A percentile compares a stretch with the other conserved stretches of the same genome.
Evolutionary conservation across 2,888 invertebrate species (phyloP).

Genomic region (Leuctra nigra): DNA sequence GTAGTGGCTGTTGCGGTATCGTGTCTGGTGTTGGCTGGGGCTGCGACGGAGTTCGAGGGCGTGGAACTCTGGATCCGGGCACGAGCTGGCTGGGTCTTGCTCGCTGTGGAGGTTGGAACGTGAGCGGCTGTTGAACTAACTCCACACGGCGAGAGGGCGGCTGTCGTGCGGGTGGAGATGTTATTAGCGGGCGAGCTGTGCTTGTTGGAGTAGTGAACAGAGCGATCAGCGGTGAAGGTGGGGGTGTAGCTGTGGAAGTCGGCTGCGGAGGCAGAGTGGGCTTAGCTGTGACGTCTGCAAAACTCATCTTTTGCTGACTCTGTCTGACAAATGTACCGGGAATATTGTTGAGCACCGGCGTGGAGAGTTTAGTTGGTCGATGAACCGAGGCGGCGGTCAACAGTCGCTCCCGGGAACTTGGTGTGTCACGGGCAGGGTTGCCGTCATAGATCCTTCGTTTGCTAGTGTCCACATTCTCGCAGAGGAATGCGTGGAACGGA

Average conservation of each 20-base stretch:
- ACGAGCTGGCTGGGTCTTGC: background rate
- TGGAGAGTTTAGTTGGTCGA: no score
- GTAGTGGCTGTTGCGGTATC: background rate
- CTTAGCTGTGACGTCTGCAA: background rate
- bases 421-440: background rate
- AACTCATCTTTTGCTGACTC: no score
- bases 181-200: no score
- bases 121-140: background rate
- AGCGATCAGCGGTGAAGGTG: background rate
- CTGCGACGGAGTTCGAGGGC: background rate
- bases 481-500: constrained; percentile 13
- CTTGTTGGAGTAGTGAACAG: no score
- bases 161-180: no score
- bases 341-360: no score
- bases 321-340: no score
- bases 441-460: constrained; percentile 6
- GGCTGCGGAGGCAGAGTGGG: background rate
- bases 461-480: constrained; percentile 4
- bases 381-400: background rate
- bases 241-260: background rate
- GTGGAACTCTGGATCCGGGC: background rate
- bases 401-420: background rate
- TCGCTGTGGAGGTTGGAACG: background rate
- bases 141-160: background rate
- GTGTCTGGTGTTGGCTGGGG: background rate